phyloP scores from a whole-genome alignment of 1,140 invertebrate species.

The Rhopalosiphum maidis region DNA sequence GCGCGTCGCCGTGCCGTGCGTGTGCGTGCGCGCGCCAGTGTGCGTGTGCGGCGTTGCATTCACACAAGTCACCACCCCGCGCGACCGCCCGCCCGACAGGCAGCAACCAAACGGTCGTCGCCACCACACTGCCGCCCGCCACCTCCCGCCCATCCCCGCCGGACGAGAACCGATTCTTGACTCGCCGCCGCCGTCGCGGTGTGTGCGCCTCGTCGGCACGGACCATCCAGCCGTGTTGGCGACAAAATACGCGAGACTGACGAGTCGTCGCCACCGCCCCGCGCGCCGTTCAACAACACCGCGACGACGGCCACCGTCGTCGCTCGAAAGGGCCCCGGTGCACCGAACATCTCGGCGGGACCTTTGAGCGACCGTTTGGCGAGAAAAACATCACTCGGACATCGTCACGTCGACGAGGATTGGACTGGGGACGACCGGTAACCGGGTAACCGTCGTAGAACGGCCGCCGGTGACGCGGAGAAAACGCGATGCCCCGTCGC shows the following conservation, averaged over 20 bases:
- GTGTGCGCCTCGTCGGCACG: slow-evolving; percentile 65
- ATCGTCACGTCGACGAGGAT: too few relatives aligned
- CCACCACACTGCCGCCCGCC: slow-evolving; percentile 59
- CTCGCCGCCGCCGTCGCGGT: slow-evolving; percentile 64
- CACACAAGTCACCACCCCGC: slow-evolving; percentile 62
- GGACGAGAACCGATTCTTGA: slow-evolving; percentile 64
- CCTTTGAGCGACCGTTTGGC: not conserved
- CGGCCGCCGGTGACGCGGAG: not conserved
- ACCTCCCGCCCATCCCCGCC: slow-evolving; percentile 62
- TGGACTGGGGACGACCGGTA: not conserved
- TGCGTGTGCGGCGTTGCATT: slow-evolving; percentile 61
- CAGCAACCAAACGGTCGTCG: slow-evolving; percentile 11
- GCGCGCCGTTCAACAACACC: not conserved
- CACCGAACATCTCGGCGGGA: too few relatives aligned
- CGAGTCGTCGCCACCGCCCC: not conserved
- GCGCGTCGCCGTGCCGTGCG: slow-evolving; percentile 53
- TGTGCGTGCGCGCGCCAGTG: not conserved
- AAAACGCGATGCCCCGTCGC: not conserved
- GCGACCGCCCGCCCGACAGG: slow-evolving; percentile 56
- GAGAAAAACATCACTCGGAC: not conserved
- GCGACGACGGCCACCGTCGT: not conserved
- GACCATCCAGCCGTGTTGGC: slow-evolving; percentile 56
- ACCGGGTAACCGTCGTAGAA: not conserved
- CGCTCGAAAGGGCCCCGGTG: too few relatives aligned
- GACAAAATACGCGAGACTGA: slow-evolving; percentile 54